phyloP scores from a whole-genome alignment of 2,797 vertebrate species.

The Sebastolobus alascanus region DNA sequence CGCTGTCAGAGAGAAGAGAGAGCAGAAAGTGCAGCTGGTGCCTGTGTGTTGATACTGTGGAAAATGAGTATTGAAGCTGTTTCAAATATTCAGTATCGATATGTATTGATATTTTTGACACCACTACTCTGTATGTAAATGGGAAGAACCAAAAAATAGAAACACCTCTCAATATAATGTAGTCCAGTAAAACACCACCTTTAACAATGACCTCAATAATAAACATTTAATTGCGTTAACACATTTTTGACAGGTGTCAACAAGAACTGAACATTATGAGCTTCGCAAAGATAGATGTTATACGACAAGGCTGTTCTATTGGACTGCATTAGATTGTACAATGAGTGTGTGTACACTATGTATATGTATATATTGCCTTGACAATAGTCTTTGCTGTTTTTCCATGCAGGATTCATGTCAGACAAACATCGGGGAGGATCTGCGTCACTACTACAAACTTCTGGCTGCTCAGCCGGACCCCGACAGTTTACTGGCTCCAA shows the following conservation, averaged over 20 bases:
- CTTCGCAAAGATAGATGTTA: background rate
- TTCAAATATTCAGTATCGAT: too few species aligned
- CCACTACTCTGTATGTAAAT: background rate
- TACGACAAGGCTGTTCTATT: background rate
- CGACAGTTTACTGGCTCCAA: slow-evolving; percentile 30
- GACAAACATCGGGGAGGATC: slow-evolving; percentile 74
- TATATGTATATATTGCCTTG: background rate
- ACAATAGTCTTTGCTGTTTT: background rate
- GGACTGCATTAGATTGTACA: background rate
- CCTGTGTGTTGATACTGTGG: too few species aligned
- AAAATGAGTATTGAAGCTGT: too few species aligned
- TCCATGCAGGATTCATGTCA: slow-evolving; percentile 73
- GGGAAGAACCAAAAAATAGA: background rate
- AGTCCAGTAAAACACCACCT: background rate
- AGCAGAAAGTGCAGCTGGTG: too few species aligned
- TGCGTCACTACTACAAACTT: slow-evolving; percentile 69
- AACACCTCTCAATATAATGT: background rate
- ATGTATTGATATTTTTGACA: too few species aligned
- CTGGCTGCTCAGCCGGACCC: slow-evolving; percentile 59
- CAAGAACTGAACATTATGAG: background rate
- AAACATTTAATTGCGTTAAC: background rate
- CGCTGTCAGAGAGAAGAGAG: too few species aligned
- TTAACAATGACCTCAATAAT: background rate
- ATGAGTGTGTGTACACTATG: background rate
- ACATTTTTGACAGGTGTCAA: background rate